phyloP scores from a whole-genome alignment of 1,140 invertebrate genomes.

The Rhopalosiphum maidis region DNA sequence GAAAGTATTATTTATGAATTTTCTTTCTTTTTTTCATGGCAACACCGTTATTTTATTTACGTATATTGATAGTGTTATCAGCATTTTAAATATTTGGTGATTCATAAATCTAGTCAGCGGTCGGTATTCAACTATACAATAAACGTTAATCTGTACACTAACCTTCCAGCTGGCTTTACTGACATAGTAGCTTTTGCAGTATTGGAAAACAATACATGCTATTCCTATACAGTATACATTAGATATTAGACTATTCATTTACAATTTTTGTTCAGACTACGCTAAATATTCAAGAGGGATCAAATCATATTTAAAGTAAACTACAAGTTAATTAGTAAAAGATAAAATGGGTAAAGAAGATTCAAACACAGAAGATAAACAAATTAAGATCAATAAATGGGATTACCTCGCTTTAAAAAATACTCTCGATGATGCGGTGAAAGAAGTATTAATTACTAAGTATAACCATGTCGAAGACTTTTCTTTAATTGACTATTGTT shows the following conservation, averaged over 20 bases:
- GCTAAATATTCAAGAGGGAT: background rate
- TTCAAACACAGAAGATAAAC: constrained; percentile 64
- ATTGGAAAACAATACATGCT: background rate
- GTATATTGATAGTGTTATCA: constrained; percentile 32
- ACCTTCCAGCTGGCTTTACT: background rate
- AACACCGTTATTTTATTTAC: constrained; percentile 21
- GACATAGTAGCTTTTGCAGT: background rate
- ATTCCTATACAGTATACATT: background rate
- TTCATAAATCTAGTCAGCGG: constrained; percentile 14
- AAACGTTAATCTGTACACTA: too few relatives aligned
- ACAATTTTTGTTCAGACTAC: background rate
- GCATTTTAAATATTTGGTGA: constrained; percentile 42
- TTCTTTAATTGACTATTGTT: constrained; percentile 86
- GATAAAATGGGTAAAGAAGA: constrained; percentile 32
- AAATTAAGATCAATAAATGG: constrained; percentile 97
- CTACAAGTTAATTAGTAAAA: background rate
- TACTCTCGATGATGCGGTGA: constrained; percentile 96
- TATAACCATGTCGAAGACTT: constrained; percentile 89
- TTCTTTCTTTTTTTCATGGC: too few relatives aligned
- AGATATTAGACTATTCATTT: background rate
- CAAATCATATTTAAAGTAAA: background rate
- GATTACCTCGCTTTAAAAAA: constrained; percentile 97
- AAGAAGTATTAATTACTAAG: constrained; percentile 85
- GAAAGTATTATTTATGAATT: background rate
- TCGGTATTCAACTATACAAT: background rate